phyloP scores from a whole-genome alignment of 2,113 vertebrate species.

The Menidia beryllina region DNA sequence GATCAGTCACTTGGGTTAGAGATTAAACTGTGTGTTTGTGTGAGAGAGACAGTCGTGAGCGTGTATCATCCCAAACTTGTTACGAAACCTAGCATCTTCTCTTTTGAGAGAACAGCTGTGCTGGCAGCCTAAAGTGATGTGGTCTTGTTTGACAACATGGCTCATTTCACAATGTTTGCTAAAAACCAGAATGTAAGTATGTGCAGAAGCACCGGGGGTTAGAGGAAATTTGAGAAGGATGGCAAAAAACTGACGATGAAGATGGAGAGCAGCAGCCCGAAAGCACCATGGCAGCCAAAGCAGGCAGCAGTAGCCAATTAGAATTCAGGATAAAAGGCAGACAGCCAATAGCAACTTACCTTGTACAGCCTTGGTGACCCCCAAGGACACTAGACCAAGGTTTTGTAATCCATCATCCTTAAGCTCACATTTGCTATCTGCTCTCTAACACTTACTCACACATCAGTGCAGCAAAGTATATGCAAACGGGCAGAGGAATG shows the following conservation, averaged over 20 bases:
- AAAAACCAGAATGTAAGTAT: conserved; percentile 35
- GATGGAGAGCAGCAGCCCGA: conserved; percentile 42
- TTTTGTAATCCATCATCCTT: conserved; percentile 77
- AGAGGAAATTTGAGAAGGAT: conserved; percentile 26
- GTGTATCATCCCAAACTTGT: conserved; percentile 66
- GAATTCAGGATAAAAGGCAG: conserved; percentile 59
- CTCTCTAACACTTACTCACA: conserved; percentile 55
- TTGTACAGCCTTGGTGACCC: conserved; percentile 66
- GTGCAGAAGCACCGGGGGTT: conserved; percentile 8
- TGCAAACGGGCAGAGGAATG: conserved; percentile 42
- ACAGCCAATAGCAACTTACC: conserved; percentile 73
- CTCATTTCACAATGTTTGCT: conserved; percentile 55
- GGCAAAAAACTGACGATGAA: conserved; percentile 29
- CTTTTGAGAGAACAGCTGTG: conserved; percentile 74
- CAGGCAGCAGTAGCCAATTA: conserved; percentile 54
- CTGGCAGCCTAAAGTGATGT: conserved; percentile 65
- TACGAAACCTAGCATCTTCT: conserved; percentile 71
- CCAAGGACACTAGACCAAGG: conserved; percentile 77
- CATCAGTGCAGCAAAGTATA: conserved; percentile 38
- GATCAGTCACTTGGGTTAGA: conserved; percentile 78
- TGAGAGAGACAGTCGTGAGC: conserved; percentile 64
- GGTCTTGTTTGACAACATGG: conserved; percentile 72
- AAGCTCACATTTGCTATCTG: conserved; percentile 64
- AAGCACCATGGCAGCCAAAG: conserved; percentile 52
- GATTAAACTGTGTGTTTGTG: conserved; percentile 74